Percentiles rank a stretch among this genome's conserved stretches.
These are phyloP conservation scores for Psilopsiagon aymara DNA, from an alignment of 2,113 vertebrate genomes.

Conservation along the genomic window DNA sequence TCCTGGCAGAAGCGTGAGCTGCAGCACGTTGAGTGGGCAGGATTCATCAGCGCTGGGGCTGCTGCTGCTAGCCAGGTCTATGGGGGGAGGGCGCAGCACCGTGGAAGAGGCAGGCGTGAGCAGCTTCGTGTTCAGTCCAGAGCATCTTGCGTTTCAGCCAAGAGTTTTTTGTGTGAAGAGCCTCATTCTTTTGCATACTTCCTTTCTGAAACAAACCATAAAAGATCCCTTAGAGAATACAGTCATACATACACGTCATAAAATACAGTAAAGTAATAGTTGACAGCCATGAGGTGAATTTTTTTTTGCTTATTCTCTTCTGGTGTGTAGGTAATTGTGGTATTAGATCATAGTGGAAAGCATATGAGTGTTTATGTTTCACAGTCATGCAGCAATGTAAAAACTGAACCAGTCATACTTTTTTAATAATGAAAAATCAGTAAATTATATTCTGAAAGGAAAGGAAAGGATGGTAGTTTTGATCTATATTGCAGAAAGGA, in stretches of 20 bases:
- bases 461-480: not conserved
- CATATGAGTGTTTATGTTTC: not conserved
- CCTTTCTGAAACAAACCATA: constrained; percentile 11
- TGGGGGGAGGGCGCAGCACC: rapidly evolving
- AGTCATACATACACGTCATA: not conserved
- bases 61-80: not conserved
- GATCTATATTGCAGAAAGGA: not conserved
- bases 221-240: not conserved
- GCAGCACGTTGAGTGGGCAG: not conserved
- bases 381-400: not conserved
- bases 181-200: not conserved
- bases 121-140: not conserved
- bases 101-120: not conserved
- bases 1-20: not conserved
- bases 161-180: constrained; percentile 14
- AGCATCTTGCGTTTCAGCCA: not conserved
- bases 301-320: not conserved
- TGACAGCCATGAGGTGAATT: not conserved
- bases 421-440: not conserved
- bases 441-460: not conserved
- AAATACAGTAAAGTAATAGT: constrained; percentile 14
- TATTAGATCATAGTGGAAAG: constrained; percentile 2
- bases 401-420: not conserved
- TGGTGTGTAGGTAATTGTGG: not conserved
- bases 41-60: not conserved